A percentile compares a stretch with the other conserved stretches of the same genome.
phyloP scores from a whole-genome alignment of 2,113 vertebrate species.

The human (Homo sapiens) region GRCh38 chr2:168161501-168162000 shows the following conservation, averaged over 20 bases:
- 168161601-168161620: not conserved
- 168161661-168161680: not conserved
- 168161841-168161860: conserved; percentile 86
- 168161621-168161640: not conserved
- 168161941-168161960: not conserved
- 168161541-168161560: not conserved
- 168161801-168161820: conserved; percentile 98
- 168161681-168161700: not conserved
- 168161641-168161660: not conserved
- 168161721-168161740: not conserved
- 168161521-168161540: not conserved
- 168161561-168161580: conserved; percentile 8
- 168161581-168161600: conserved; percentile 18
- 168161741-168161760: not conserved
- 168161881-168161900: not conserved
- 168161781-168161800: conserved; percentile 98
- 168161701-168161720: not conserved
- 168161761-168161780: not conserved
- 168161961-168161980: conserved; percentile 36
- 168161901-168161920: conserved; percentile 28
- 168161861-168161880: conserved; percentile 24
- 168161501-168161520: not conserved
- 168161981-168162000: conserved; percentile 6
- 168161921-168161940: not conserved
- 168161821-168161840: conserved; percentile 99